Evolutionary conservation across 1,140 invertebrate species (phyloP).

Genomic region (Drosophila murphyi): DNA sequence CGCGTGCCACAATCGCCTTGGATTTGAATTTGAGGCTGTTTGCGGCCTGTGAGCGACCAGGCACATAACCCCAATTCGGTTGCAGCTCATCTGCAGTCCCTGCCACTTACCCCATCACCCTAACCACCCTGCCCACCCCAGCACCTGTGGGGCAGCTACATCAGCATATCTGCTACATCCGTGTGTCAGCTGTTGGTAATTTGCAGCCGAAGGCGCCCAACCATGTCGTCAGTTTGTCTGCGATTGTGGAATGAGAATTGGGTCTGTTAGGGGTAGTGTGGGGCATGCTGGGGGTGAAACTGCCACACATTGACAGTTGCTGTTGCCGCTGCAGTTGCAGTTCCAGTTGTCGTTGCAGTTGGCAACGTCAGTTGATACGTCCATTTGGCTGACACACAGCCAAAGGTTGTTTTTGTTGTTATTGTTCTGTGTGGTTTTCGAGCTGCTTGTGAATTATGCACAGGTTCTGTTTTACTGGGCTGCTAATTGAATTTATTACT

Average conservation of each 20-base stretch:
- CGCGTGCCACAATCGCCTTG: background rate
- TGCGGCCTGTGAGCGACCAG: constrained; percentile 29
- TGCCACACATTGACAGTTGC: constrained; percentile 38
- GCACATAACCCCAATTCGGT: constrained; percentile 67
- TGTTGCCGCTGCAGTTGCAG: constrained; percentile 30
- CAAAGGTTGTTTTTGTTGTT: constrained; percentile 2
- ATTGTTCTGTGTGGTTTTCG: background rate
- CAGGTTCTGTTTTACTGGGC: background rate
- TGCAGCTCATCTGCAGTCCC: constrained; percentile 32
- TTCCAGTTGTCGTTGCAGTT: background rate
- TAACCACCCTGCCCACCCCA: background rate
- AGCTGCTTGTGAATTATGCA: background rate
- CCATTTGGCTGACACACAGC: constrained; percentile 33
- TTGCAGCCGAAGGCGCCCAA: constrained; percentile 42
- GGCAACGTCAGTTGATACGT: constrained; percentile 20
- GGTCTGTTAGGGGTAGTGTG: background rate
- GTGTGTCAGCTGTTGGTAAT: constrained; percentile 78
- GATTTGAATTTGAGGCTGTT: constrained; percentile 23
- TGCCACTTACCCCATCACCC: background rate
- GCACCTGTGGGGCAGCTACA: constrained; percentile 47
- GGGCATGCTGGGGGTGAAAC: too few species aligned
- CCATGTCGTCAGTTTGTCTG: constrained; percentile 62
- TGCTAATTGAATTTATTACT: constrained; percentile 1
- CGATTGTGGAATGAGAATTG: constrained; percentile 23
- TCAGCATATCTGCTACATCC: constrained; percentile 50